These are phyloP conservation scores for Hylomyscus alleni DNA, from an alignment of 2,797 vertebrate species.

Conservation along the genomic window DNA sequence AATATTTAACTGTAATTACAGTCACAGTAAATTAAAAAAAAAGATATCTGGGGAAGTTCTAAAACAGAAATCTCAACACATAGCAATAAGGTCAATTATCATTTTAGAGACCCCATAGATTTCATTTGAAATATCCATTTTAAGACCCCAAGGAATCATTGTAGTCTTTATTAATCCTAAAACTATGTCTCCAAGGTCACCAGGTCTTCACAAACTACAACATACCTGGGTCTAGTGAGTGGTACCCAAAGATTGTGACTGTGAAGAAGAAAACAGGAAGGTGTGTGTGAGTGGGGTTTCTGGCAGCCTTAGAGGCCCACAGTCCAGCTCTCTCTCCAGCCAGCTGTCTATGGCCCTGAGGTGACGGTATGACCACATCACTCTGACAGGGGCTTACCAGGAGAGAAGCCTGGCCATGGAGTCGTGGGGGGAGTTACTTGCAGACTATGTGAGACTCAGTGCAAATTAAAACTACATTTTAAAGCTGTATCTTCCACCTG, in stretches of 20 bases:
- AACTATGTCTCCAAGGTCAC: not conserved
- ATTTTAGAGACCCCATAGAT: not conserved
- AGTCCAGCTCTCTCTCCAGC: not conserved
- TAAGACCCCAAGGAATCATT: conserved; percentile 3
- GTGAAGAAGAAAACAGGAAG: not conserved
- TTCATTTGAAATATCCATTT: conserved; percentile 50
- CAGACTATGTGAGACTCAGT: conserved; percentile 46
- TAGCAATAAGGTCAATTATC: not conserved
- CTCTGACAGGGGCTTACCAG: conserved; percentile 13
- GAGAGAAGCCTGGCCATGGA: conserved; percentile 7
- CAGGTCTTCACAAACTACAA: not conserved
- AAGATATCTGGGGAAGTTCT: not conserved
- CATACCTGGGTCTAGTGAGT: not conserved
- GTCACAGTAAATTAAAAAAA: conserved; percentile 26
- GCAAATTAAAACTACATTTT: conserved; percentile 68
- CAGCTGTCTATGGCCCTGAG: not conserved
- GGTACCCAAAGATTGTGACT: not conserved
- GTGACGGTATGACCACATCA: not conserved
- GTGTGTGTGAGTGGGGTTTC: accelerated
- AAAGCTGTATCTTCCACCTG: conserved; percentile 64
- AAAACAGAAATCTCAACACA: not conserved
- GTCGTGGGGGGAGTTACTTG: not conserved
- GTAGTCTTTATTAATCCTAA: not conserved
- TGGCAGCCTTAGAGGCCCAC: not conserved
- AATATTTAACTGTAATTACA: not conserved